These are phyloP conservation scores for Pedicia rivosa DNA, from an alignment of 2,888 invertebrate species.

Conservation along the genomic window DNA sequence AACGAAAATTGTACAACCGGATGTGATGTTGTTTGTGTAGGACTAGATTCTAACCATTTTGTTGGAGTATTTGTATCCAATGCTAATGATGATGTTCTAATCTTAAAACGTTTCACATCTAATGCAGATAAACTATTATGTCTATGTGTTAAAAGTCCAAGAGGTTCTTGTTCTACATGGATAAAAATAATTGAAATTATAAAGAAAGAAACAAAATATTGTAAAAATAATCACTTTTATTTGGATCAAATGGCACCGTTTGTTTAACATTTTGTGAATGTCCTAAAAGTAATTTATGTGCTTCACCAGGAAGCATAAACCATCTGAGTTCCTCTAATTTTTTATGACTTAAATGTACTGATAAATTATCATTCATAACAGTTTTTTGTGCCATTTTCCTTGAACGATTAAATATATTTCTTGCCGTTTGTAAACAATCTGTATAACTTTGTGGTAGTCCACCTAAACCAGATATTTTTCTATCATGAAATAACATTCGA, in stretches of 20 bases:
- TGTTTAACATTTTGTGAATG: constrained; percentile 62
- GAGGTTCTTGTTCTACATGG: constrained; percentile 22
- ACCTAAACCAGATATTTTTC: constrained; percentile 53
- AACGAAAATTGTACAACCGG: constrained; percentile 13
- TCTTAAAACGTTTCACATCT: constrained; percentile 36
- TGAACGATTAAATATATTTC: constrained; percentile 60
- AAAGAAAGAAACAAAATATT: background rate
- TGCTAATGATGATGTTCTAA: constrained; percentile 18
- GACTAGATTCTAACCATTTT: constrained; percentile 9
- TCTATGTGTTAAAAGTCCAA: constrained; percentile 36
- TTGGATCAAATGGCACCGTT: constrained; percentile 57
- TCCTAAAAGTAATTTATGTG: constrained; percentile 55
- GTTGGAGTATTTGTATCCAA: constrained; percentile 11
- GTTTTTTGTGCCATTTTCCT: constrained; percentile 60
- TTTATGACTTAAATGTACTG: constrained; percentile 9
- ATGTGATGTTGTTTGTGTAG: constrained; percentile 10
- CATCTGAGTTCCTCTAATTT: constrained; percentile 52
- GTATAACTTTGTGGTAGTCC: constrained; percentile 57
- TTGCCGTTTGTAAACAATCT: constrained; percentile 63
- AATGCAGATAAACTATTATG: constrained; percentile 55
- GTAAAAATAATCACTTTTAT: constrained; percentile 24
- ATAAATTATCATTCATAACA: constrained; percentile 45
- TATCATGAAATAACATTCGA: constrained; percentile 55
- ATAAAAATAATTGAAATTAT: constrained; percentile 1
- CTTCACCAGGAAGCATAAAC: constrained; percentile 83